phyloP scores from a whole-genome alignment of 2,888 invertebrate genomes.

The Ariolimax columbianus region DNA sequence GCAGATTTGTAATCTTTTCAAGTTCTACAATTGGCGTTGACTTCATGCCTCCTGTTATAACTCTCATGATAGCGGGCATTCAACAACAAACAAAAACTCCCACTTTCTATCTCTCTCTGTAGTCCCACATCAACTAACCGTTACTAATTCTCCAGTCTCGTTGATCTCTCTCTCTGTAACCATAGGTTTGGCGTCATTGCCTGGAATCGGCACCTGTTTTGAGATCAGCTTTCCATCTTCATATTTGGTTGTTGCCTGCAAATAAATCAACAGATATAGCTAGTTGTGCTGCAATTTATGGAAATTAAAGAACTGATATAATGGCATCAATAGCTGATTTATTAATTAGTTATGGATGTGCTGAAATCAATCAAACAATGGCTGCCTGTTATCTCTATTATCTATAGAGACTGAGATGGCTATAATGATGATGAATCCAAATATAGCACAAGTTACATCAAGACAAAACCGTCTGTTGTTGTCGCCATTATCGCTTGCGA shows the following conservation, averaged over 20 bases:
- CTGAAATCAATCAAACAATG: too few species aligned
- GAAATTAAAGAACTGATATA: too few species aligned
- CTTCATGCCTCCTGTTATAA: neutral
- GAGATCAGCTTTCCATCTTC: slow-evolving; percentile 13
- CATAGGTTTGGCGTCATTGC: slow-evolving; percentile 19
- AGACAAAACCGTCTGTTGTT: too few species aligned
- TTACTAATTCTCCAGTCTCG: slow-evolving; percentile 19
- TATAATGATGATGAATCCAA: too few species aligned
- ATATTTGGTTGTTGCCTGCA: slow-evolving; percentile 33
- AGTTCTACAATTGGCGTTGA: neutral
- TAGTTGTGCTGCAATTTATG: too few species aligned
- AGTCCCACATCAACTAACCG: neutral
- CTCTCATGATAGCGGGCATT: neutral
- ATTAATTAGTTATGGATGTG: too few species aligned
- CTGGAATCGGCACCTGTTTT: slow-evolving; percentile 17
- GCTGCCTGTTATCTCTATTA: too few species aligned
- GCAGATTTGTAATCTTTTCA: neutral
- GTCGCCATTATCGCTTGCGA: too few species aligned
- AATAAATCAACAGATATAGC: neutral
- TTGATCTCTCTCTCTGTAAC: slow-evolving; percentile 33
- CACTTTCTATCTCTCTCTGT: slow-evolving; percentile 17
- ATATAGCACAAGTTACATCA: too few species aligned
- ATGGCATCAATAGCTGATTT: too few species aligned
- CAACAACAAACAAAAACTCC: neutral
- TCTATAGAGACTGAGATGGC: too few species aligned